Evolutionary conservation across 2,888 invertebrate genomes (phyloP).

Genomic region (Leptogaster cylindrica): DNA sequence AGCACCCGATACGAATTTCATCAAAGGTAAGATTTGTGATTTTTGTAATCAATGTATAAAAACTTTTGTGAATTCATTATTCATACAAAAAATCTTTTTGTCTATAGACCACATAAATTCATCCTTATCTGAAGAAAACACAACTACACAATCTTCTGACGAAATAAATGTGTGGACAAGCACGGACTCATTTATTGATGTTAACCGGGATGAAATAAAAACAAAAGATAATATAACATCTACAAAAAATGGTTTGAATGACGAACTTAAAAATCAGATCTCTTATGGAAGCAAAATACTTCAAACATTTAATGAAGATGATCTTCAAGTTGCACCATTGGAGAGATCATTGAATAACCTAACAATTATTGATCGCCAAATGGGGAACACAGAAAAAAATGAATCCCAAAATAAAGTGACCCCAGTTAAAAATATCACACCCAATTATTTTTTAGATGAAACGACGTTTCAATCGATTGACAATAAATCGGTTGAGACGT

Average conservation of each 20-base stretch:
- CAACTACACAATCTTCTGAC: background rate
- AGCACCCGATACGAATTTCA: conserved; percentile 27
- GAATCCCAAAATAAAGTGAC: conserved; percentile 18
- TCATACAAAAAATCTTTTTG: no score
- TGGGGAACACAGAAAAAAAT: background rate
- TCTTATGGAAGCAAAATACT: conserved; percentile 30
- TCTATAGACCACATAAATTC: background rate
- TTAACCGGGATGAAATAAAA: background rate
- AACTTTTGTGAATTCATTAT: no score
- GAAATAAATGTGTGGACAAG: background rate
- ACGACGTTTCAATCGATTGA: conserved; percentile 50
- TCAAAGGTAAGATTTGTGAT: background rate
- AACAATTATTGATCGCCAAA: background rate
- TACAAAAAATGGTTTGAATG: conserved; percentile 5
- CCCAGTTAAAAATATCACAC: conserved; percentile 43
- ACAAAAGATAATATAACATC: background rate
- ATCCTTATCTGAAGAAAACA: background rate
- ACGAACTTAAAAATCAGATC: conserved; percentile 14
- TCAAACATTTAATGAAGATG: conserved; percentile 42
- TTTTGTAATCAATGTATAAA: background rate
- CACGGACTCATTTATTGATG: background rate
- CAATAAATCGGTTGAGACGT: conserved; percentile 48
- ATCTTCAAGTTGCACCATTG: conserved; percentile 48
- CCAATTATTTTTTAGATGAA: conserved; percentile 51
- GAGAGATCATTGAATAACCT: conserved; percentile 33